phyloP scores from a whole-genome alignment of 2,888 invertebrate species.

The Leptura quadrifasciata region DNA sequence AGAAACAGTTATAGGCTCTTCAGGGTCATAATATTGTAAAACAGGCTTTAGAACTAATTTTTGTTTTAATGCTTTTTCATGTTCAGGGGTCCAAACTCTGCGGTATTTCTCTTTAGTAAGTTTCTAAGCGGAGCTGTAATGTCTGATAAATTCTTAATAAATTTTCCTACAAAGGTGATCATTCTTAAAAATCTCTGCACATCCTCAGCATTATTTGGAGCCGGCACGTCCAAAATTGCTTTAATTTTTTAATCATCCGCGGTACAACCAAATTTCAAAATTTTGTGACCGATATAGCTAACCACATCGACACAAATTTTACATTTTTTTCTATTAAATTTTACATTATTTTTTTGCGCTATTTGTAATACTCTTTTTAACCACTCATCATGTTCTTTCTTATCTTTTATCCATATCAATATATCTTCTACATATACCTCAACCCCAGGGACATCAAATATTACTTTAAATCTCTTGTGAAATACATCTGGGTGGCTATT shows the following conservation, averaged over 20 bases:
- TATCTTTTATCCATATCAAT: too few relatives aligned
- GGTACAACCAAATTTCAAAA: too few relatives aligned
- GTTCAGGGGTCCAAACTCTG: neutral
- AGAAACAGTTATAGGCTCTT: neutral
- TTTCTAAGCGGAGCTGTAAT: neutral
- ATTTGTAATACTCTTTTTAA: too few relatives aligned
- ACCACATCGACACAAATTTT: neutral
- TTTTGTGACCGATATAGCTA: neutral
- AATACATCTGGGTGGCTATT: too few relatives aligned
- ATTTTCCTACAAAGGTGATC: too few relatives aligned
- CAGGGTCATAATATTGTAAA: constrained; percentile 2
- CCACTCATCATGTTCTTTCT: too few relatives aligned
- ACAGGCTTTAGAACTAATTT: neutral
- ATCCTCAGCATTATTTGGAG: too few relatives aligned
- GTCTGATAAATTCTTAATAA: neutral
- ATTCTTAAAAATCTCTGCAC: too few relatives aligned
- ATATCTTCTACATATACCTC: too few relatives aligned
- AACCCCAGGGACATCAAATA: too few relatives aligned
- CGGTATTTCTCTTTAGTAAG: neutral
- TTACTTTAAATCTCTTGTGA: too few relatives aligned
- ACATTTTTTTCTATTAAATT: constrained; percentile 11
- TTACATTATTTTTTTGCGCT: neutral
- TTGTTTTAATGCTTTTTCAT: neutral
- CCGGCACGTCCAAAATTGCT: too few relatives aligned
- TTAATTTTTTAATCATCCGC: constrained; percentile 2